A percentile compares a stretch with the other conserved stretches of the same genome.
Evolutionary conservation across 1,140 invertebrate species (phyloP).

Genomic region (Heterodera schachtii): DNA sequence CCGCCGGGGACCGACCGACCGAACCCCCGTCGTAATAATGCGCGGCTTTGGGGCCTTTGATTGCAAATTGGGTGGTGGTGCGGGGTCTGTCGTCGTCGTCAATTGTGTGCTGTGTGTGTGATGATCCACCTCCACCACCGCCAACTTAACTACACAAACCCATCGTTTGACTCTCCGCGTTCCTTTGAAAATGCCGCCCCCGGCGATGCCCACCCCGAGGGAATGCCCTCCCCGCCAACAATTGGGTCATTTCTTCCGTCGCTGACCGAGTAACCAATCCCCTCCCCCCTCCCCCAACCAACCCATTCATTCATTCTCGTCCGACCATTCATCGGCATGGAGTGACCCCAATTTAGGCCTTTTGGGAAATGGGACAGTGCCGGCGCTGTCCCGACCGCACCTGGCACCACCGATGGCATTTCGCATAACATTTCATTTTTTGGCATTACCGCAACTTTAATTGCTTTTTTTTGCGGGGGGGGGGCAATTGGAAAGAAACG

Average conservation of each 20-base stretch:
- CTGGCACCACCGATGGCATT: neutral
- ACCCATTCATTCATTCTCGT: neutral
- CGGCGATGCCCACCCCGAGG: no score
- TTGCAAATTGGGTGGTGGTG: neutral
- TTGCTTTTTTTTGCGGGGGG: no score
- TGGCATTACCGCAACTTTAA: no score
- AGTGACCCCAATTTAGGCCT: no score
- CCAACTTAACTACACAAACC: neutral
- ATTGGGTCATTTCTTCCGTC: neutral
- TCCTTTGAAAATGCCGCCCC: no score
- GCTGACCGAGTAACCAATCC: neutral
- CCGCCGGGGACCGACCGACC: neutral
- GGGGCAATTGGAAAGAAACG: no score
- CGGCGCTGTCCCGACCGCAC: neutral
- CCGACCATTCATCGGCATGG: neutral
- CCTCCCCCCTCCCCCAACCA: no score
- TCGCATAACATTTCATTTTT: neutral
- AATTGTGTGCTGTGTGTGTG: no score
- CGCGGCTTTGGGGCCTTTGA: neutral
- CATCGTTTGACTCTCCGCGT: neutral
- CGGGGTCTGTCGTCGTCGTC: no score
- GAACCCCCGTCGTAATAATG: neutral
- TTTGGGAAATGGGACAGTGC: no score
- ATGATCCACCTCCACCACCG: no score
- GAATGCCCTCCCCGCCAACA: neutral